These are phyloP conservation scores for Sminthurinus aureus DNA, from an alignment of 2,888 invertebrate species.

Conservation along the genomic window DNA sequence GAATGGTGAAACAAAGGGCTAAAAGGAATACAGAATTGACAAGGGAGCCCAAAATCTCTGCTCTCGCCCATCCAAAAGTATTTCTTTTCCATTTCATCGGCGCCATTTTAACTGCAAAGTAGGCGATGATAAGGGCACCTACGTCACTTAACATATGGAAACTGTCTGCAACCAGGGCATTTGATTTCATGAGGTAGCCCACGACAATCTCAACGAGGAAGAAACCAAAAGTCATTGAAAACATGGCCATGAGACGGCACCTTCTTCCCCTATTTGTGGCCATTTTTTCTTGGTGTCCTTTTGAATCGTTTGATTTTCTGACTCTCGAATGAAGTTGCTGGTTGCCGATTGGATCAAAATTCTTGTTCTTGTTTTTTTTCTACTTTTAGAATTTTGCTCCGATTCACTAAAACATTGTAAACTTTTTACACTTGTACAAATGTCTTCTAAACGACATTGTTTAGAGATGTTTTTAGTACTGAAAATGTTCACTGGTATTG, in stretches of 20 bases:
- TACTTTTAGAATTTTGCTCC: no score
- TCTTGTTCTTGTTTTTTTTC: no score
- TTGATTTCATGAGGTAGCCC: conserved; percentile 94
- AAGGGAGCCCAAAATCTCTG: conserved; percentile 97
- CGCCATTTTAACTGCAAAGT: conserved; percentile 96
- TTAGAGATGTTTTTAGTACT: no score
- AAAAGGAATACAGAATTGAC: no score
- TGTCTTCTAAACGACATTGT: no score
- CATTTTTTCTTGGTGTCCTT: no score
- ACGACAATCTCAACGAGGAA: conserved; percentile 96
- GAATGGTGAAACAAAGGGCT: conserved; percentile 98
- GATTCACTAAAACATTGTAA: no score
- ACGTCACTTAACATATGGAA: conserved; percentile 99
- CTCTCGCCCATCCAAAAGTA: conserved; percentile 99
- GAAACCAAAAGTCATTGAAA: conserved; percentile 88
- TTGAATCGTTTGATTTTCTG: no score
- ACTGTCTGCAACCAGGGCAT: conserved; percentile 96
- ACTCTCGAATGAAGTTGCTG: no score
- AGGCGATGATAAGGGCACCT: conserved; percentile 91
- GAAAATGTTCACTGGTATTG: no score
- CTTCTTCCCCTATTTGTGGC: conserved; percentile 75
- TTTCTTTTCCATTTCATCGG: conserved; percentile 98
- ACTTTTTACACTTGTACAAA: no score
- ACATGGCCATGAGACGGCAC: conserved; percentile 86
- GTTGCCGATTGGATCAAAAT: no score